These are phyloP conservation scores for Holothuria glaberrima DNA, from an alignment of 35 echinoderm and acorn worm species.

Conservation along the genomic window DNA sequence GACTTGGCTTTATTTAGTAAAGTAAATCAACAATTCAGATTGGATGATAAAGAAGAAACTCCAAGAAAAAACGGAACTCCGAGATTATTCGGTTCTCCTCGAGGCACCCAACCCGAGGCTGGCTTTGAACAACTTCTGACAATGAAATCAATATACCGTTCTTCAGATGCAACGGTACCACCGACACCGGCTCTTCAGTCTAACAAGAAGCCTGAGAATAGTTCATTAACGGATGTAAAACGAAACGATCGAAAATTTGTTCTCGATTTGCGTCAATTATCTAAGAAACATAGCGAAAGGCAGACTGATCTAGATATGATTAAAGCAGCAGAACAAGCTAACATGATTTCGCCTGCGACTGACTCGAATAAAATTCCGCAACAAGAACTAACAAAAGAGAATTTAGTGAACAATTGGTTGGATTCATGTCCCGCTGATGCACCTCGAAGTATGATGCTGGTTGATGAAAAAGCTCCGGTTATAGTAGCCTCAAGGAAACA, in stretches of 20 bases:
- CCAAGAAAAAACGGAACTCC: background rate
- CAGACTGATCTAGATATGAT: conserved; percentile 16
- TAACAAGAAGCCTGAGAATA: background rate
- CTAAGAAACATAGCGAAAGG: conserved; percentile 20
- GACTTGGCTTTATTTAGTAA: conserved; percentile 3
- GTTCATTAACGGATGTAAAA: background rate
- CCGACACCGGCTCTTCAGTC: background rate
- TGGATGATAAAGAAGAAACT: conserved; percentile 8
- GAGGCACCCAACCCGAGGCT: background rate
- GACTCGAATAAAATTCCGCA: background rate
- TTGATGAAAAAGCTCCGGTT: background rate
- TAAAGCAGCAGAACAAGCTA: conserved; percentile 13
- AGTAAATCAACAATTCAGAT: background rate
- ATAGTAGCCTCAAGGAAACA: background rate
- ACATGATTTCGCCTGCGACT: background rate
- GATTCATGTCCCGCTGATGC: conserved; percentile 7
- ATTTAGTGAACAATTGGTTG: conserved; percentile 35
- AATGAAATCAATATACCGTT: conserved; percentile 35
- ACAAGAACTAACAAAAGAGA: conserved; percentile 31
- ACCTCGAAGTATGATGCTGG: background rate
- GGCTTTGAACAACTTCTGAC: conserved; percentile 22
- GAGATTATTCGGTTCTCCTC: background rate
- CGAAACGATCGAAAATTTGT: conserved; percentile 14
- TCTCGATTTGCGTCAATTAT: conserved; percentile 31
- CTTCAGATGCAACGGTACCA: background rate